Evolutionary conservation across 2,888 invertebrate species (phyloP).

Genomic region (Abscondita cerata): DNA sequence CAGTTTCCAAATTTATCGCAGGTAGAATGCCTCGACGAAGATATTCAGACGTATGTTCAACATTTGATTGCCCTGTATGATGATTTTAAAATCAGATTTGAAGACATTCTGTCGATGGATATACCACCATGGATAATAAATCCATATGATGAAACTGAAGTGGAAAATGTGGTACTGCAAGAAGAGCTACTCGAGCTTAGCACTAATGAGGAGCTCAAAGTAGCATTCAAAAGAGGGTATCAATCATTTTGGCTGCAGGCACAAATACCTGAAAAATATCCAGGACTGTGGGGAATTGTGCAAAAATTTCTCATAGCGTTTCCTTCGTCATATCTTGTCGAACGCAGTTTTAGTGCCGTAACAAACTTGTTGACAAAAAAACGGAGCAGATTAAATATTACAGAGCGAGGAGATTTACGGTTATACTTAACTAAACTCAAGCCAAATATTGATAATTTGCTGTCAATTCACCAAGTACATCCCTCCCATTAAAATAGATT

Average conservation of each 20-base stretch:
- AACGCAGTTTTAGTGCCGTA: conserved; percentile 35
- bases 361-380: conserved; percentile 22
- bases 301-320: conserved; percentile 40
- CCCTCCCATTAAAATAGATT: too few relatives aligned
- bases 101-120: conserved; percentile 44
- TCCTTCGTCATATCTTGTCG: conserved; percentile 38
- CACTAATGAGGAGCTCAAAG: conserved; percentile 42
- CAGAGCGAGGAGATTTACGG: not conserved
- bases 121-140: conserved; percentile 41
- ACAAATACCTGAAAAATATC: conserved; percentile 35
- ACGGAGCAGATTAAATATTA: conserved; percentile 3
- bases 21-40: conserved; percentile 36
- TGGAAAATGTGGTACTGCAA: conserved; percentile 37
- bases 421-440: conserved; percentile 4
- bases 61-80: conserved; percentile 42
- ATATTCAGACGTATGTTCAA: conserved; percentile 42
- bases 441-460: conserved; percentile 1
- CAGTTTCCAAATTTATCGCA: conserved; percentile 40
- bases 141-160: conserved; percentile 36
- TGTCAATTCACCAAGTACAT: too few relatives aligned
- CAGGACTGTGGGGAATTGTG: conserved; percentile 39
- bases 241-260: conserved; percentile 42
- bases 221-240: conserved; percentile 39
- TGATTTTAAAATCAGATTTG: conserved; percentile 43
- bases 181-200: conserved; percentile 39